Percentiles rank a stretch among this genome's conserved stretches.
Evolutionary conservation across 1,140 invertebrate species (phyloP).

Genomic region (Anadara kagoshimensis): DNA sequence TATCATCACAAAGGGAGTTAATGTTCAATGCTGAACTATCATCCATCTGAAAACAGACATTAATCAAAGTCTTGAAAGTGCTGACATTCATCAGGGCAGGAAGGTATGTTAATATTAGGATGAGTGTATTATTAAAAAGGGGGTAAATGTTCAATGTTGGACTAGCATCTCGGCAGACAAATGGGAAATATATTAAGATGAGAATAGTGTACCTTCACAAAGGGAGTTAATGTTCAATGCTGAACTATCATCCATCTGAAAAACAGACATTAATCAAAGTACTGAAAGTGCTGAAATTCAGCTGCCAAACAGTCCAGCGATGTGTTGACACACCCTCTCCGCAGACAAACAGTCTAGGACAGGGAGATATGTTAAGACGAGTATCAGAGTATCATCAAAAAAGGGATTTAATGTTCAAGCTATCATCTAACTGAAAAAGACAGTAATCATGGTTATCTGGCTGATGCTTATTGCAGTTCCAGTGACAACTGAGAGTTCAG

Average conservation of each 20-base stretch:
- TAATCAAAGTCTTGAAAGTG: too few relatives aligned
- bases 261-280: neutral
- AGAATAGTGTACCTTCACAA: too few relatives aligned
- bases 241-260: too few relatives aligned
- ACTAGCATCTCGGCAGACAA: too few relatives aligned
- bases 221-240: too few relatives aligned
- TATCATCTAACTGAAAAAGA: neutral
- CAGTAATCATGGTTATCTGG: neutral
- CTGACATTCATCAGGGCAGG: too few relatives aligned
- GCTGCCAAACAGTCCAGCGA: neutral
- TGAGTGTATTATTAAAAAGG: too few relatives aligned
- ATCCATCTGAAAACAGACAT: neutral
- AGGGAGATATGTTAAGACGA: conserved; percentile 22
- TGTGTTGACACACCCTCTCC: conserved; percentile 17
- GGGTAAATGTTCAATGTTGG: too few relatives aligned
- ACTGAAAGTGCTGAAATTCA: neutral
- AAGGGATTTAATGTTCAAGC: conserved; percentile 8
- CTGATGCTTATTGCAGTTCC: neutral
- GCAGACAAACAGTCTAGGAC: conserved; percentile 7
- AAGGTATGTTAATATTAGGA: too few relatives aligned
- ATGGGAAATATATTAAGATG: too few relatives aligned
- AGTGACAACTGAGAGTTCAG: neutral
- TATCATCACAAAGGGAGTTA: conserved; percentile 29
- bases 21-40: neutral
- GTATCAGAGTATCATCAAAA: conserved; percentile 27